Evolutionary conservation across 2,113 vertebrate species (phyloP), one percentile per base, ranked within the genome.

Genomic region (Gambusia holbrooki): DNA sequence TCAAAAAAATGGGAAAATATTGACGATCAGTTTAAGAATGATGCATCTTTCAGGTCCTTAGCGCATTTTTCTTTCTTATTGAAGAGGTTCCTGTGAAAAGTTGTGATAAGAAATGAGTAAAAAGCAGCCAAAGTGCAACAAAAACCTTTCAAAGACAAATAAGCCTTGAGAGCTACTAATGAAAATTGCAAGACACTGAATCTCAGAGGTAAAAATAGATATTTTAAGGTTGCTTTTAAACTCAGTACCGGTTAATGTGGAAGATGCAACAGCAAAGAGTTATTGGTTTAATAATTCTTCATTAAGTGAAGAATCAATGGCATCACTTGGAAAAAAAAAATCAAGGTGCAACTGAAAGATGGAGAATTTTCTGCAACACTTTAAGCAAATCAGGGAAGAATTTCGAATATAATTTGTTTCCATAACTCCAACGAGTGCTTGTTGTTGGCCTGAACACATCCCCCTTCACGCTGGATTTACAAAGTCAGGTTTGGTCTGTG

Each of bases 381-480:
- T n/a, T 25, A 58, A n/a, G 62, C 17, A 11, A 51, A 80, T 88
- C 84, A 81, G 80, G 85, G 76, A 58, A 58, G 22, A 58, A 7
- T 48, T 48, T 58, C 51, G 13, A 1, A 66, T 77, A 40, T 77
- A 62, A 84, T 64, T 69, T 77, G 70, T 78, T 83, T 76, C 77
- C 6, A 28, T 32, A 67, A 54, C 73, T 72, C 37, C 90, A 92
- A 11, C 91, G 89, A 89, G 92, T 92, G 90, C 45, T 88, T 88
- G 80, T 90, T 85, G 84, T 89, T 80, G 66, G 78, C 71, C 65
- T 62, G 82, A 86, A 86, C 65, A 69, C 19, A 60, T 71, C 9
- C 35, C 30, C 45, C n/a, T 73, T 83, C 82, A 35, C 0, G 15
- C 79, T 8, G 75, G 30, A 74, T 81, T 76, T 66, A 54, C 73